Evolutionary conservation across 1,140 invertebrate species (phyloP).

Genomic region (Drosophila leontia): DNA sequence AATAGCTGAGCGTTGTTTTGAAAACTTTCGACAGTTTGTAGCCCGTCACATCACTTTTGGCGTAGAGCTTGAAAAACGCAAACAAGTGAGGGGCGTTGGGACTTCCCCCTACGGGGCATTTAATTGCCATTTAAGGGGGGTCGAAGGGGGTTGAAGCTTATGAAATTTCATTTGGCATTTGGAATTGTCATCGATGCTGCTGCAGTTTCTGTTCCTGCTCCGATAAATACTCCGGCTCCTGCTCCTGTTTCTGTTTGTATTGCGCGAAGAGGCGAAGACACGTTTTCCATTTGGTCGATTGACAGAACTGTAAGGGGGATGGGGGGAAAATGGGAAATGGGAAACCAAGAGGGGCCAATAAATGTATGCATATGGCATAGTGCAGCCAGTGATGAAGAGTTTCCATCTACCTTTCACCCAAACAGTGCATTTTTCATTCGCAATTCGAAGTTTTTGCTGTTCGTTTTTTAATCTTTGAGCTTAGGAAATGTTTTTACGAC

Average conservation of each 20-base stretch:
- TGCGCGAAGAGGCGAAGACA: constrained; percentile 52
- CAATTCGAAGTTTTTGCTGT: neutral
- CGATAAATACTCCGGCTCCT: neutral
- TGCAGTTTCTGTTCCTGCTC: constrained; percentile 7
- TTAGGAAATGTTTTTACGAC: neutral
- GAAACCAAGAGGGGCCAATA: constrained; percentile 17
- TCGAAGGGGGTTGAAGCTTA: constrained; percentile 47
- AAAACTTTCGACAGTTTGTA: constrained; percentile 72
- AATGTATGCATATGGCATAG: constrained; percentile 27
- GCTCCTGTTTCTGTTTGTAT: constrained; percentile 58
- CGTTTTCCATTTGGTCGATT: constrained; percentile 72
- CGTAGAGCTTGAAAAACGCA: constrained; percentile 31
- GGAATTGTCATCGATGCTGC: constrained; percentile 54
- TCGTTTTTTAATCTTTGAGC: neutral
- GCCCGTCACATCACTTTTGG: constrained; percentile 56
- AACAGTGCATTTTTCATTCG: neutral
- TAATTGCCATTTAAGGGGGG: constrained; percentile 76
- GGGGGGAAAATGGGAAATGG: neutral
- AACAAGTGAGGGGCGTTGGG: constrained; percentile 4
- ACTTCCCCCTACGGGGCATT: constrained; percentile 34
- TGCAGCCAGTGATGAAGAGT: neutral
- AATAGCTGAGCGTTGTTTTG: constrained; percentile 52
- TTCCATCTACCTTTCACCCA: neutral
- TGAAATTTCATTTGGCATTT: constrained; percentile 77
- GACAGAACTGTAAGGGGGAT: constrained; percentile 34